A percentile compares a stretch with the other conserved stretches of the same genome.
phyloP scores from a whole-genome alignment of 2,888 invertebrate species.

The Lamellibrachia satsuma region DNA sequence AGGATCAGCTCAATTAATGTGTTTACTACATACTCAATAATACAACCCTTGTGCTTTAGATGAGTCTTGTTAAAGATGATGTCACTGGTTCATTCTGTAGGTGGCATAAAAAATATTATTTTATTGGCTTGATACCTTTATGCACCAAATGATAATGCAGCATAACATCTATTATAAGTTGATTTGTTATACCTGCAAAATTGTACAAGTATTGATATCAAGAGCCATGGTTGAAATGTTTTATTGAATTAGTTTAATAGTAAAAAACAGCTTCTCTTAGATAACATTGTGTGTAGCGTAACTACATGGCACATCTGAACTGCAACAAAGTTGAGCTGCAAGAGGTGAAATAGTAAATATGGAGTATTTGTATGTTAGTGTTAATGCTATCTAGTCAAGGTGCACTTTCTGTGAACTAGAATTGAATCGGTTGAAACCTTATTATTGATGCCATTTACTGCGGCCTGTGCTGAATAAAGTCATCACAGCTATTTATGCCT shows the following conservation, averaged over 20 bases:
- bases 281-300: not conserved
- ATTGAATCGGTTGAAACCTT: not conserved
- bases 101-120: not conserved
- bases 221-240: not conserved
- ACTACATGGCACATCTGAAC: not conserved
- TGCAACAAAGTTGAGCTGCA: not conserved
- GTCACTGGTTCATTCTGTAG: not conserved
- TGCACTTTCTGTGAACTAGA: slow-evolving; percentile 3
- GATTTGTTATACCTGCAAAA: not conserved
- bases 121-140: not conserved
- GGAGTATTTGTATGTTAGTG: not conserved
- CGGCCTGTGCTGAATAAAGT: not conserved
- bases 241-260: not conserved
- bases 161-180: not conserved
- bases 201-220: not conserved
- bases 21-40: not conserved
- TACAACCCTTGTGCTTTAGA: not conserved
- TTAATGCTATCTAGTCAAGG: slow-evolving; percentile 10
- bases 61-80: not conserved
- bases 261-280: not conserved
- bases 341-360: not conserved
- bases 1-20: not conserved
- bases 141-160: not conserved
- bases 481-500: not conserved
- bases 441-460: not conserved